Conservation (phyloP, 23 tunicate species). For the Corella eumyota region DNA sequence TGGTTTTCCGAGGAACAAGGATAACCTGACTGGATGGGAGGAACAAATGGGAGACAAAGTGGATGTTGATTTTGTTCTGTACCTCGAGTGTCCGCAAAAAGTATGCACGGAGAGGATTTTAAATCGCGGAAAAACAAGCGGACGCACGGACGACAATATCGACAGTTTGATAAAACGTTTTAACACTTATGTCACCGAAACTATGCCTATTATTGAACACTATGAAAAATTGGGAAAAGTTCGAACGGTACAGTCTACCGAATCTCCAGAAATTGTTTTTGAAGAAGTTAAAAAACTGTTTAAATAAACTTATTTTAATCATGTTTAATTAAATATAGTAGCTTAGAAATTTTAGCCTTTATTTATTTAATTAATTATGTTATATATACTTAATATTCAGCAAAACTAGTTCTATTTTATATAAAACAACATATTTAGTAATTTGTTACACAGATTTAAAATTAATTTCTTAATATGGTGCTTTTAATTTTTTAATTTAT, state of each 20-base stretch:
- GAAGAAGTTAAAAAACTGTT: too few relatives aligned
- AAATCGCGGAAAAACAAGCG: slow-evolving; percentile 81
- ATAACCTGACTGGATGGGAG: slow-evolving; percentile 84
- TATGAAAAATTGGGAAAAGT: slow-evolving; percentile 46
- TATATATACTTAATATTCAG: too few relatives aligned
- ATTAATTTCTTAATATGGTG: too few relatives aligned
- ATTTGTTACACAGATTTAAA: too few relatives aligned
- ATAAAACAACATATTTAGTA: too few relatives aligned
- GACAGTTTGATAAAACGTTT: slow-evolving; percentile 81
- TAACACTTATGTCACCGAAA: slow-evolving; percentile 52
- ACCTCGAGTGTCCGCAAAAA: slow-evolving; percentile 63
- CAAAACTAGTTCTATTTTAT: too few relatives aligned
- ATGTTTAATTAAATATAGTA: too few relatives aligned
- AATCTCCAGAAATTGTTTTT: slow-evolving; percentile 24
- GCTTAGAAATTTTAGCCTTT: too few relatives aligned
- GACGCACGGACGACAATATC: slow-evolving; percentile 87
- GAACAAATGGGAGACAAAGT: slow-evolving; percentile 81
- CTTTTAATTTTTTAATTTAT: too few relatives aligned
- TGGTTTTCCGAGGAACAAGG: slow-evolving; percentile 91
- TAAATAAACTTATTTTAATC: too few relatives aligned
- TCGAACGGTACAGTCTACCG: slow-evolving; percentile 35
- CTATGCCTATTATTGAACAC: slow-evolving; percentile 69
- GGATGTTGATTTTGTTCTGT: slow-evolving; percentile 68
- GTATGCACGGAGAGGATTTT: slow-evolving; percentile 71
- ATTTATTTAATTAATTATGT: too few relatives aligned